Evolutionary conservation across 2,797 vertebrate species (phyloP).

Genomic region (Bovichtus variegatus): DNA sequence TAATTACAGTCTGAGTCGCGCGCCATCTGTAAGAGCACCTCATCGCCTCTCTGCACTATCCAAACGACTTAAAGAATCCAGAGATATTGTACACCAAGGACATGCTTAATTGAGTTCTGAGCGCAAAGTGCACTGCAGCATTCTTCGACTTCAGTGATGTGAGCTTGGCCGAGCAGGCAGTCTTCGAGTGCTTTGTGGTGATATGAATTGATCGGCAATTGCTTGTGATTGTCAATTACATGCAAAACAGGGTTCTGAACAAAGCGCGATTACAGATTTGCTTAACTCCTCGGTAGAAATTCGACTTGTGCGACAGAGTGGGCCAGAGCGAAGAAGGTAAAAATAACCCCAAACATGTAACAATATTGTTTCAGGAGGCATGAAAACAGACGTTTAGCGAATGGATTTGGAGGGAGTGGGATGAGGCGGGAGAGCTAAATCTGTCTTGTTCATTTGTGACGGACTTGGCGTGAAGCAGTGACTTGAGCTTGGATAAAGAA

Average conservation of each 20-base stretch:
- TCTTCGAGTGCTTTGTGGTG: conserved; percentile 43
- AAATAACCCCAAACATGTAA: conserved; percentile 71
- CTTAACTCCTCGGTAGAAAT: conserved; percentile 56
- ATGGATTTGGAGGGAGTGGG: conserved; percentile 78
- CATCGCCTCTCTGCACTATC: conserved; percentile 64
- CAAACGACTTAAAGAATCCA: conserved; percentile 75
- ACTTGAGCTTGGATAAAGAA: conserved; percentile 82
- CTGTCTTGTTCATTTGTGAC: conserved; percentile 80
- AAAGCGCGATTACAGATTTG: conserved; percentile 62
- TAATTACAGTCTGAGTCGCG: conserved; percentile 82
- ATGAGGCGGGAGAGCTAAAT: conserved; percentile 77
- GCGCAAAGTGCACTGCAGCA: conserved; percentile 63
- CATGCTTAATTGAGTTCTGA: conserved; percentile 76
- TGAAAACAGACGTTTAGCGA: conserved; percentile 77
- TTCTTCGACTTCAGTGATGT: conserved; percentile 52
- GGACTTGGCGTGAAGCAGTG: conserved; percentile 82
- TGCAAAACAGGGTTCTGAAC: conserved; percentile 51
- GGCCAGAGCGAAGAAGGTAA: conserved; percentile 64
- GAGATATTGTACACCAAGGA: conserved; percentile 79
- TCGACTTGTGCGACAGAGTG: conserved; percentile 51
- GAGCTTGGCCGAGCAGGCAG: conserved; percentile 52
- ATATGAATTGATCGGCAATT: conserved; percentile 69
- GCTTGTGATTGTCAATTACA: conserved; percentile 65
- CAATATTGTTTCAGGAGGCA: conserved; percentile 74
- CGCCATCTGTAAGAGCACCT: conserved; percentile 82